Percentiles rank a stretch among this genome's conserved stretches.
phyloP scores from a whole-genome alignment of 1,140 invertebrate genomes.

The Subanguina moxae region DNA sequence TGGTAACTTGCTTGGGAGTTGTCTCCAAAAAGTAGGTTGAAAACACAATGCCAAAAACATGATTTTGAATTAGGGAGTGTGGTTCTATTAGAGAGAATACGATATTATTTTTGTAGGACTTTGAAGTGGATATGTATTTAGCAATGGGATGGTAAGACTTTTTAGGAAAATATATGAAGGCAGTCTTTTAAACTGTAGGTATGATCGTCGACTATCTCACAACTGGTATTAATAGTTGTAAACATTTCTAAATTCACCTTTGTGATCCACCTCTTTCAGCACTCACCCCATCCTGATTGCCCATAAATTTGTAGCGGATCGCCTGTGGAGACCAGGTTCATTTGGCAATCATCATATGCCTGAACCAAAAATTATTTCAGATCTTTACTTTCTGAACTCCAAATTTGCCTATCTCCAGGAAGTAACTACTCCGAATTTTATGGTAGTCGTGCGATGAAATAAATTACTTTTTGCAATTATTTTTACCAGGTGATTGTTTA shows the following conservation, averaged over 20 bases:
- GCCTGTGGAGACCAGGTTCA: slow-evolving; percentile 24
- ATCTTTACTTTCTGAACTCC: slow-evolving; percentile 58
- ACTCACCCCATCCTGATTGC: slow-evolving; percentile 56
- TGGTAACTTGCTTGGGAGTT: too few relatives aligned
- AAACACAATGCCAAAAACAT: too few relatives aligned
- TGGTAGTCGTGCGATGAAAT: slow-evolving; percentile 49
- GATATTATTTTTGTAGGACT: slow-evolving; percentile 36
- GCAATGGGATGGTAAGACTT: slow-evolving; percentile 54
- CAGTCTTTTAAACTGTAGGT: too few relatives aligned
- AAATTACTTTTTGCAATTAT: too few relatives aligned
- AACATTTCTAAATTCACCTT: too few relatives aligned
- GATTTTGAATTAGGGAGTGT: too few relatives aligned
- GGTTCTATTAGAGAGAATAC: too few relatives aligned
- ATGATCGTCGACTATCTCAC: slow-evolving; percentile 53
- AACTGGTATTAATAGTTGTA: slow-evolving; percentile 34
- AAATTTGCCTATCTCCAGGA: slow-evolving; percentile 59
- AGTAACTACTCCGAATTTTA: slow-evolving; percentile 54
- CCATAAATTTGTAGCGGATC: slow-evolving; percentile 48
- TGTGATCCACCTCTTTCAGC: slow-evolving; percentile 1
- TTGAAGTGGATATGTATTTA: slow-evolving; percentile 58
- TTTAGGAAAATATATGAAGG: too few relatives aligned
- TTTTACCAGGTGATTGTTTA: slow-evolving; percentile 20
- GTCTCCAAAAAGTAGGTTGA: too few relatives aligned
- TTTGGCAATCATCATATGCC: not conserved
- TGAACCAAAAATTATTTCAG: slow-evolving; percentile 33